Base-by-base conservation (phyloP, 35 echinoderm and acorn worm genomes). In the Diadema setosum region DNA sequence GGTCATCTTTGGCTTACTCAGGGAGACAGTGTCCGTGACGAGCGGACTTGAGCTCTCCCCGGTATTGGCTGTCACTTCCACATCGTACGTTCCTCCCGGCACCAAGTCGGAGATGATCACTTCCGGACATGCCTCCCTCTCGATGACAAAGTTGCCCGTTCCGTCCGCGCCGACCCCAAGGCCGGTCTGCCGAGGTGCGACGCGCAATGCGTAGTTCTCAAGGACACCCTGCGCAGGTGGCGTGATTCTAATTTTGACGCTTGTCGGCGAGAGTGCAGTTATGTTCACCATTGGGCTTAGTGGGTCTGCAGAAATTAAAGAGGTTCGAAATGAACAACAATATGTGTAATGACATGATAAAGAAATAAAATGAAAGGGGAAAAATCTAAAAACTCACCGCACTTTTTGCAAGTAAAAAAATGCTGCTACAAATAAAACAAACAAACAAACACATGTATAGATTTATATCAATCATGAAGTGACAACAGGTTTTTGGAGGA, bases 71-170 rank as follows among this genome's bases (percentile, higher is more conserved):
- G 34, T 26, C 5, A 90, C 45, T 17, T 67, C 21, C 12, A 90
- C 57, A 2, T 63, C 76, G 31, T 90, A 90, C 33, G 49, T 83
- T 11, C 76, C 59, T 27, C 58, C 80, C 0, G 88, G 88, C 31
- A 83, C 55, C 39, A 90, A 42, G 49, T 78, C 88, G 5, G 60
- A 83, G 37, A 90, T 11, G 6, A 44, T 20, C 50, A 90, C 80
- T 26, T 65, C 32, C 27, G 88, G 88, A 64, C 88, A 90, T 11
- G 80, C 88, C 17, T 90, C 88, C 29, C 36, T 60, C 9, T 21
- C 55, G 52, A 90, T 55, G 17, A 61, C 39, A 14, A 90, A 64
- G 26, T 61, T 32, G 35, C 61, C 56, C 30, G 42, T 27, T 16
- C 59, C 50, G 20, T 58, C 17, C 5, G 17, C 2, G 11, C 88